These are phyloP conservation scores for Chelonus formosanus DNA, from an alignment of 2,888 invertebrate species.

Conservation along the genomic window DNA sequence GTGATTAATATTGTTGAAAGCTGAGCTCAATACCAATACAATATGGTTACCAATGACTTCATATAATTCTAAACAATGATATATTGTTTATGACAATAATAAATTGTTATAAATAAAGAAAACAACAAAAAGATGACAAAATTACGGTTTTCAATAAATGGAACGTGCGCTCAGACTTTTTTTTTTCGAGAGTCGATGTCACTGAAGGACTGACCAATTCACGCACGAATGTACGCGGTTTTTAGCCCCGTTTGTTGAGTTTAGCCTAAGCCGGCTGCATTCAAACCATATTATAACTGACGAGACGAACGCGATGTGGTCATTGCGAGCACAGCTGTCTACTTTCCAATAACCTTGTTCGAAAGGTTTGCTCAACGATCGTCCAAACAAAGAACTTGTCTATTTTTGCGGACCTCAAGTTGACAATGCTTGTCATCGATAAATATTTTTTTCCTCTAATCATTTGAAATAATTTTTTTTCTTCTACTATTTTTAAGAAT, in stretches of 20 bases:
- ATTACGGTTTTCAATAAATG: too few species aligned
- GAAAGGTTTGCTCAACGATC: slow-evolving; percentile 44
- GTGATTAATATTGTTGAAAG: too few species aligned
- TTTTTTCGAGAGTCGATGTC: not conserved
- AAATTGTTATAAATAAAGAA: too few species aligned
- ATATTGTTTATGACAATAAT: too few species aligned
- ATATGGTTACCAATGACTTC: too few species aligned
- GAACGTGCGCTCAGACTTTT: too few species aligned
- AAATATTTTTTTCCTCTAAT: not conserved
- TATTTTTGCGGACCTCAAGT: slow-evolving; percentile 1
- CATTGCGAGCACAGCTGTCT: slow-evolving; percentile 58
- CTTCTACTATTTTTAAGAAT: too few species aligned
- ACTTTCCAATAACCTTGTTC: slow-evolving; percentile 36
- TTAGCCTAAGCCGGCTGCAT: slow-evolving; percentile 40
- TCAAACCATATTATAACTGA: slow-evolving; percentile 30
- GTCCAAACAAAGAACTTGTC: slow-evolving; percentile 27
- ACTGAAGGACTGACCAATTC: slow-evolving; percentile 38
- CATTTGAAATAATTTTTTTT: too few species aligned
- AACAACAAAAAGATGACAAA: too few species aligned
- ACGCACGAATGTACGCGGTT: slow-evolving; percentile 35
- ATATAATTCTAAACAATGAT: too few species aligned
- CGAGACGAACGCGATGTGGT: slow-evolving; percentile 45
- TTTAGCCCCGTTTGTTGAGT: slow-evolving; percentile 28
- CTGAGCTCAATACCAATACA: too few species aligned
- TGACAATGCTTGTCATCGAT: not conserved